Conservation (phyloP, 2,113 vertebrate genomes). For the Gymnarchus niloticus region DNA sequence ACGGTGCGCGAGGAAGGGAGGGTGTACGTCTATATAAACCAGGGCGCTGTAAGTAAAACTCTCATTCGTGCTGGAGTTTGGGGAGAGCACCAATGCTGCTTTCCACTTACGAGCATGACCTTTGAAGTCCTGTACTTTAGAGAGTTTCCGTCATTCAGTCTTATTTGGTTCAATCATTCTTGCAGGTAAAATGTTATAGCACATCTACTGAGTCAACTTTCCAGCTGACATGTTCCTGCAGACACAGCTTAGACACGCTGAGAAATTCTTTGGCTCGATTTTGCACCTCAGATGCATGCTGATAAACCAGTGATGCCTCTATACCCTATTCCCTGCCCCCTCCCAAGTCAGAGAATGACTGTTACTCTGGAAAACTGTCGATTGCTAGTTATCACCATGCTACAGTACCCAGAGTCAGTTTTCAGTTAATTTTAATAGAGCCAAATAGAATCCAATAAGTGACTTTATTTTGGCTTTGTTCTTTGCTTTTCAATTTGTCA, state of each 20-base stretch:
- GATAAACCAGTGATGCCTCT: not conserved
- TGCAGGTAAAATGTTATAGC: not conserved
- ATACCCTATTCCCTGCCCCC: not conserved
- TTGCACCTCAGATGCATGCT: not conserved
- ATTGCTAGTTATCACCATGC: not conserved
- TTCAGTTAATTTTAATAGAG: not conserved
- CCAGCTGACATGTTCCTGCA: not conserved
- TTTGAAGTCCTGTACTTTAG: too few relatives aligned
- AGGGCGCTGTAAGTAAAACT: constrained; percentile 66
- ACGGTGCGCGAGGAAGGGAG: constrained; percentile 81
- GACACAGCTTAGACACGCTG: not conserved
- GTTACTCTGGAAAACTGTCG: not conserved
- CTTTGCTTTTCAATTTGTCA: not conserved
- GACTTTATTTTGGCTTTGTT: not conserved
- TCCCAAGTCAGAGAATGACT: not conserved
- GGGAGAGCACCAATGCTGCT: not conserved
- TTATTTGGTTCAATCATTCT: too few relatives aligned
- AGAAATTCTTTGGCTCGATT: not conserved
- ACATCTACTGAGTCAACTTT: not conserved
- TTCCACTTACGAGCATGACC: not conserved
- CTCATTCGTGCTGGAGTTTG: not conserved
- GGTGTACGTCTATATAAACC: constrained; percentile 89
- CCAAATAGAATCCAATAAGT: not conserved
- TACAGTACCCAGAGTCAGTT: not conserved
- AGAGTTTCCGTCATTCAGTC: too few relatives aligned